Evolutionary conservation across 1,140 invertebrate species (phyloP), one percentile per base, ranked within the genome.

Genomic region (Conus betulinus): DNA sequence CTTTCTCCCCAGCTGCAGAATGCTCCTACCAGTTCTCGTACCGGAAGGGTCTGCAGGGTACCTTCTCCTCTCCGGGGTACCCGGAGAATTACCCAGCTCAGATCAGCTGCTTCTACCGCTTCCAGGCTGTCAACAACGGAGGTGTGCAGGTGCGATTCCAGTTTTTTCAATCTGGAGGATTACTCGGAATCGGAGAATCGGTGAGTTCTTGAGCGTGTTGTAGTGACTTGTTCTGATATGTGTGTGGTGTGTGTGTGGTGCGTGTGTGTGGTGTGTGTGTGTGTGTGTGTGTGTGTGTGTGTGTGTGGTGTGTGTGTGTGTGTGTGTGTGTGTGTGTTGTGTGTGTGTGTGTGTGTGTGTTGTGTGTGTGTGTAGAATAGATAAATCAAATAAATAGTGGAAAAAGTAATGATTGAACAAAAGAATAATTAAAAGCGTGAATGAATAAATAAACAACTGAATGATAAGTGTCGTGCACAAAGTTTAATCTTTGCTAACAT

Each of bases 91-190:
- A 91, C 79, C 88, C 90, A 17, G 81, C 86, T 20, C 76, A 88
- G 82, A 67, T 89, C 55, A 82, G 74, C 13, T 91, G 90, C 76
- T 76, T 25, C 13, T 91, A 91, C 76, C 78, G 85, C 57, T 91
- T 91, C 82, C 89, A 91, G 63, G 87, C 90, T 15, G 85, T 89
- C 84, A 87, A 78, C 27, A 88, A 91, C 82, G 89, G 89, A 11
- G 87, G 90, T 4, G 89, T 91, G 2, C 87, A 90, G 76, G 85
- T 91, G 25, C 84, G 88, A 86, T 91, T 91, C 79, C 88, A 91
- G 27, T 53, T 76, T 60, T 60, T 91, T 91, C 86, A 88, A 91
- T 52, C 84, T 91, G 85, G 89, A 91, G 81, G 89, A 79, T 8
- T 87, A 87, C 39, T 53, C 81, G 4, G 81, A 83, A 52, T 7